Conservation (phyloP, 1,140 invertebrate species). For the Carposina sasakii region DNA sequence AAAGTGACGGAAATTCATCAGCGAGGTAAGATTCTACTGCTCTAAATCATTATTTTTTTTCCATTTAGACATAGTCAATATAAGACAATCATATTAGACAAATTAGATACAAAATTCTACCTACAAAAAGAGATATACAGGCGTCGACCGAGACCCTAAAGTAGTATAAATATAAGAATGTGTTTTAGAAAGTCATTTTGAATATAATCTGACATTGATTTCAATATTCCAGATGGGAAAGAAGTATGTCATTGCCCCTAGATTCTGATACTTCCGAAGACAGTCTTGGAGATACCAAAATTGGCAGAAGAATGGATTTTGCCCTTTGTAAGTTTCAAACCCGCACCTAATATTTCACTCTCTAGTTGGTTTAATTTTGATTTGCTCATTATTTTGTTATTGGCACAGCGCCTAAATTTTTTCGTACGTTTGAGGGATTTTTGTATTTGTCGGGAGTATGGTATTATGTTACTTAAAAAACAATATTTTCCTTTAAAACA, state of each 20-base stretch:
- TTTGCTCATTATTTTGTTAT: constrained; percentile 67
- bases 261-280: constrained; percentile 71
- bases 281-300: constrained; percentile 68
- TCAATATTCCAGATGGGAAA: constrained; percentile 74
- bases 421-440: constrained; percentile 38
- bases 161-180: no score
- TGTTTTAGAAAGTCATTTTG: no score
- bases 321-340: constrained; percentile 77
- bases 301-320: constrained; percentile 77
- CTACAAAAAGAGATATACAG: no score
- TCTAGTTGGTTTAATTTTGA: constrained; percentile 60
- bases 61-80: no score
- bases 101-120: no score
- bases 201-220: no score
- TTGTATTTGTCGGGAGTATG: no score
- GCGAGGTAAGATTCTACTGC: constrained; percentile 49
- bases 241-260: constrained; percentile 79
- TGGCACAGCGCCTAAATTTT: constrained; percentile 56
- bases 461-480: no score
- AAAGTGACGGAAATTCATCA: constrained; percentile 40
- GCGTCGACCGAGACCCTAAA: no score
- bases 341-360: constrained; percentile 23
- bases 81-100: no score
- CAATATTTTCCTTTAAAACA: no score
- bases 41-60: no score